These are phyloP conservation scores for Apis mellifera DNA, from an alignment of 1,140 invertebrate genomes.

Conservation along the genomic window DNA sequence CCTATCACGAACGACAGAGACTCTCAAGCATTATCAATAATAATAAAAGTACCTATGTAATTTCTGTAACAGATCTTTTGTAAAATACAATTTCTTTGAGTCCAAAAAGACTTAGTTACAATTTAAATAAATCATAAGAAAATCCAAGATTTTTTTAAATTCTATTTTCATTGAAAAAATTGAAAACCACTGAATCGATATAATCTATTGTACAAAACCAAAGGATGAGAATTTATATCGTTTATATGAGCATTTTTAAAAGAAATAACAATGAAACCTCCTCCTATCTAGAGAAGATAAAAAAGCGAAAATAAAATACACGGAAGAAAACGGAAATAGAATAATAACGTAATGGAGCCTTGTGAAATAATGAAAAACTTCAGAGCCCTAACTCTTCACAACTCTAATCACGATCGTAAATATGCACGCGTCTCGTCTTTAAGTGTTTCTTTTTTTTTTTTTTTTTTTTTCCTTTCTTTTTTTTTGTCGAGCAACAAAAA, in stretches of 20 bases:
- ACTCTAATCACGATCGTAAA: slow-evolving; percentile 59
- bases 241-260: not conserved
- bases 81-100: too few species aligned
- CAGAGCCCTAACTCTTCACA: slow-evolving; percentile 19
- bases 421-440: slow-evolving; percentile 28
- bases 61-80: too few species aligned
- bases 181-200: not conserved
- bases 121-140: too few species aligned
- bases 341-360: not conserved
- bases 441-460: not conserved
- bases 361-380: slow-evolving; percentile 27
- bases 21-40: too few species aligned
- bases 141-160: too few species aligned
- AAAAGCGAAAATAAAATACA: not conserved
- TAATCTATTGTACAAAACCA: not conserved
- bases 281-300: not conserved
- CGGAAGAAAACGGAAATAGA: not conserved
- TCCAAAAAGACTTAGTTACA: too few species aligned
- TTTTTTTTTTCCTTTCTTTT: not conserved
- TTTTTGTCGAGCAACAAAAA: not conserved
- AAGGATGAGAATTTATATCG: not conserved
- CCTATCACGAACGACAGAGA: too few species aligned
- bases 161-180: too few species aligned
- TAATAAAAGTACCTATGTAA: too few species aligned
- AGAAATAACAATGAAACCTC: not conserved